phyloP scores from a whole-genome alignment of 2,113 vertebrate species.

The Hemicordylus capensis region DNA sequence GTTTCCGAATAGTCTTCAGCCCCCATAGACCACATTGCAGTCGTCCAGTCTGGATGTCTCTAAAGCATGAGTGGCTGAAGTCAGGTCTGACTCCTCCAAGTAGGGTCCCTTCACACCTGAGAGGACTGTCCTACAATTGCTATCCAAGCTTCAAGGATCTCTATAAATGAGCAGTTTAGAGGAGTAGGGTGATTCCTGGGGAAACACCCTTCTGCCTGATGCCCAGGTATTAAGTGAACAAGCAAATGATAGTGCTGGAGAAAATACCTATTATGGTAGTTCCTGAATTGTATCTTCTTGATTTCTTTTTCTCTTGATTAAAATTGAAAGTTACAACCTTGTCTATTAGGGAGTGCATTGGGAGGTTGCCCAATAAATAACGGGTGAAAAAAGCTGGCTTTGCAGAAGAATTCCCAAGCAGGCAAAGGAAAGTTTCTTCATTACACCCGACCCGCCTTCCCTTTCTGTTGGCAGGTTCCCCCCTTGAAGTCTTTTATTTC shows the following conservation, averaged over 20 bases:
- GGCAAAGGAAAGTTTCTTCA: conserved; percentile 39
- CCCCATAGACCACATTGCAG: no score
- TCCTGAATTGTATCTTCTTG: not conserved
- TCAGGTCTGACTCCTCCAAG: no score
- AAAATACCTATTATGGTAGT: not conserved
- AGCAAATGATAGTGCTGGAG: not conserved
- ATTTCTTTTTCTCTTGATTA: not conserved
- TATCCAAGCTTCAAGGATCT: not conserved
- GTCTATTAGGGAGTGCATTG: not conserved
- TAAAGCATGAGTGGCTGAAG: no score
- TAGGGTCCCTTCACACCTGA: not conserved
- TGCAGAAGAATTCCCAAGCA: conserved; percentile 26
- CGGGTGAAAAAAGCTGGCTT: not conserved
- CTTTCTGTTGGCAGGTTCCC: not conserved
- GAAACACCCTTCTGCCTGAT: not conserved
- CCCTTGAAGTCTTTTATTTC: conserved; percentile 52
- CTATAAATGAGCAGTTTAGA: not conserved
- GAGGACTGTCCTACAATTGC: not conserved
- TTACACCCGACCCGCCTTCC: conserved; percentile 26
- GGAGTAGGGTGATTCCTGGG: not conserved
- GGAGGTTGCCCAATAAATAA: not conserved
- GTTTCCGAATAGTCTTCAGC: no score
- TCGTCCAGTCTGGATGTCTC: no score
- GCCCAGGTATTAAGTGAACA: not conserved
- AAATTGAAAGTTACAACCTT: not conserved